phyloP scores from a whole-genome alignment of 2,888 invertebrate genomes.

The Drosophila ustulata region DNA sequence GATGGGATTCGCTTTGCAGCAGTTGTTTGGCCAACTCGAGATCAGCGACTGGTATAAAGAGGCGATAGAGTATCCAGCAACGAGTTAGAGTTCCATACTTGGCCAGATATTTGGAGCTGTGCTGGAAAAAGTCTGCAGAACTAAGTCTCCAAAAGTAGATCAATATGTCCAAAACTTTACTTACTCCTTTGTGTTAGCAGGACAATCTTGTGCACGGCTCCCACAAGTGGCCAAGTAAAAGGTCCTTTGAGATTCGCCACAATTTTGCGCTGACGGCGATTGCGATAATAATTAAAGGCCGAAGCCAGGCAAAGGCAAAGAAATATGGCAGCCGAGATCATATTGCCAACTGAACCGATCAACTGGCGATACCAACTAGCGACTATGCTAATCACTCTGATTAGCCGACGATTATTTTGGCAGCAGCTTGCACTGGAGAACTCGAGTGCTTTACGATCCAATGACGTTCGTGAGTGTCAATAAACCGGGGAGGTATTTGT shows the following conservation, averaged over 20 bases:
- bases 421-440: slow-evolving; percentile 13
- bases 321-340: slow-evolving; percentile 66
- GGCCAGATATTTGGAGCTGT: slow-evolving; percentile 48
- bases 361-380: slow-evolving; percentile 6
- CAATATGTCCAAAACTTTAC: slow-evolving; percentile 1
- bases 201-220: slow-evolving; percentile 62
- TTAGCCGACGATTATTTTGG: slow-evolving; percentile 27
- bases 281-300: slow-evolving; percentile 62
- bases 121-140: slow-evolving; percentile 60
- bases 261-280: slow-evolving; percentile 56
- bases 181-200: slow-evolving; percentile 61
- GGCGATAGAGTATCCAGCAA: slow-evolving; percentile 67
- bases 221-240: slow-evolving; percentile 59
- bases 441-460: slow-evolving; percentile 35
- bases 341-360: slow-evolving; percentile 51
- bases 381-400: slow-evolving; percentile 20
- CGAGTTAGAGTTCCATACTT: slow-evolving; percentile 61
- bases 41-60: slow-evolving; percentile 66
- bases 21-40: slow-evolving; percentile 56
- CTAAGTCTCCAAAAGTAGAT: not conserved
- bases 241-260: slow-evolving; percentile 66
- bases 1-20: slow-evolving; percentile 46
- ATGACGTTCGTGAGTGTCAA: slow-evolving; percentile 17
- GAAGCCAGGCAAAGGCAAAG: slow-evolving; percentile 68
- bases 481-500: slow-evolving; percentile 1